phyloP scores from a whole-genome alignment of 2,113 vertebrate genomes.

The Myotis brandtii region DNA sequence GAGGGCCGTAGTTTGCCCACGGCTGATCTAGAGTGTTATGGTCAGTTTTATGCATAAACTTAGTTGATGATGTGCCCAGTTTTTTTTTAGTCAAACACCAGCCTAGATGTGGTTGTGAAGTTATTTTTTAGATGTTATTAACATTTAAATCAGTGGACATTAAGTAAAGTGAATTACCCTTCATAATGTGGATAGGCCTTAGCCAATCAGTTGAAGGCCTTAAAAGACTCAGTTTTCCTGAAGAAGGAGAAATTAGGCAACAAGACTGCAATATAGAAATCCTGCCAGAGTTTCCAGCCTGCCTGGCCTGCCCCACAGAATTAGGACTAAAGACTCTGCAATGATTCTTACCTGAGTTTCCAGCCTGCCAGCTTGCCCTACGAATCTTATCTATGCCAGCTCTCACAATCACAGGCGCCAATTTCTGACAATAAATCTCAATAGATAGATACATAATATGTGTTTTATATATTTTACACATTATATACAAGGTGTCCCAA shows the following conservation, averaged over 20 bases:
- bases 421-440: background rate
- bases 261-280: background rate
- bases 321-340: background rate
- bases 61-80: background rate
- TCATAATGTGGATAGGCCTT: background rate
- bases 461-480: background rate
- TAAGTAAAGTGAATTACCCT: background rate
- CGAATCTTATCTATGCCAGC: background rate
- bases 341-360: background rate
- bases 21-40: background rate
- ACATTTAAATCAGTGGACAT: background rate
- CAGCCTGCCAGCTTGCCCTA: background rate
- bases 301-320: background rate
- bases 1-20: no score
- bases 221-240: background rate
- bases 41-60: background rate
- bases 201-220: background rate
- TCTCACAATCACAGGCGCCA: background rate
- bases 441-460: background rate
- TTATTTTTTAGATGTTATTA: background rate
- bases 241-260: background rate
- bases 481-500: no score
- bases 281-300: background rate
- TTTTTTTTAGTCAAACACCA: background rate
- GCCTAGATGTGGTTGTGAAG: background rate